Evolutionary conservation across 2,113 vertebrate genomes (phyloP).

Genomic region (Vidua macroura): DNA sequence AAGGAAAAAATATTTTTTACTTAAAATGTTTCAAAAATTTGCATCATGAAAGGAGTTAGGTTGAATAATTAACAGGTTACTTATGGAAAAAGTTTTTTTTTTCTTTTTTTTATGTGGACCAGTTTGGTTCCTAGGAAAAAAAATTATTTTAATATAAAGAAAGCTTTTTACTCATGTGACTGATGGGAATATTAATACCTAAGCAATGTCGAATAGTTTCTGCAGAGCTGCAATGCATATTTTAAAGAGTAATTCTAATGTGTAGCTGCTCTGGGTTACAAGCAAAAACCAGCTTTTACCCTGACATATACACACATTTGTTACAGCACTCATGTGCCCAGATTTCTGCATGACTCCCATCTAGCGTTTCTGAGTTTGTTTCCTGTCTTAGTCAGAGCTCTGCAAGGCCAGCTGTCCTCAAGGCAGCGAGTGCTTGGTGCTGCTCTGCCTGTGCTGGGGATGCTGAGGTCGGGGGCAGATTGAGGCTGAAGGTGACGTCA

Average conservation of each 20-base stretch:
- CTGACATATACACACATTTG: background rate
- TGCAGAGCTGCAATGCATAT: background rate
- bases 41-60: background rate
- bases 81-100: background rate
- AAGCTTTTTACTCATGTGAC: background rate
- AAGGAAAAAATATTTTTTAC: conserved; percentile 10
- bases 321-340: background rate
- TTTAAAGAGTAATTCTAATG: conserved; percentile 9
- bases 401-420: conserved; percentile 8
- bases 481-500: conserved; percentile 75
- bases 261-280: conserved; percentile 34
- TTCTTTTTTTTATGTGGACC: background rate
- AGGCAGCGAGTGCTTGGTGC: background rate
- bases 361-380: background rate
- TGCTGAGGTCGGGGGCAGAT: conserved; percentile 50
- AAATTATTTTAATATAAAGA: background rate
- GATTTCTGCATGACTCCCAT: background rate
- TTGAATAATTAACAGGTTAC: conserved; percentile 27
- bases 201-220: background rate
- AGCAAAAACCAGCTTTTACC: conserved; percentile 18
- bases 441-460: background rate
- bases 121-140: conserved; percentile 3
- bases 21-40: conserved; percentile 20
- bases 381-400: background rate
- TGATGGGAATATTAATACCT: background rate